Evolutionary conservation across 2,888 invertebrate species (phyloP), one percentile per base, ranked within the genome.

Genomic region (Pemphredon lugubris): DNA sequence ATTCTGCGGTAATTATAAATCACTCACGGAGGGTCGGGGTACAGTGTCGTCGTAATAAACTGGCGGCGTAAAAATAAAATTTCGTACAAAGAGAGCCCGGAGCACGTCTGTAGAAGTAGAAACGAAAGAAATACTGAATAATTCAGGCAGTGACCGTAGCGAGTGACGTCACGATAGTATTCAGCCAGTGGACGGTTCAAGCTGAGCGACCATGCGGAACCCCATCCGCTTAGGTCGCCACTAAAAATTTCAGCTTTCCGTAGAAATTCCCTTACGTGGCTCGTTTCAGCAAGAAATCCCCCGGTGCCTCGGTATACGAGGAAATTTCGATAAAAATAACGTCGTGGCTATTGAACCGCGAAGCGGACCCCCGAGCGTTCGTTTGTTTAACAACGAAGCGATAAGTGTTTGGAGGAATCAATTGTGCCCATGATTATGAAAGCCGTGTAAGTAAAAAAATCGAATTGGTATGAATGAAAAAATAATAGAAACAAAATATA

Each of bases 201-300:
- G 84, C 84, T 86, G 89, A 88, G 87, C 86, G 81, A 77, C 89
- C 89, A 89, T 87, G 89, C 87, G 86, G 81, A 84, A 86, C 86
- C 82, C 85, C 86, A 87, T 89, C 88, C 89, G 87, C 79, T 81
- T 59, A 54, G 69, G 57, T 42, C 69, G 71, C 40, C 59, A 30
- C 64, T 68, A 70, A 74, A 81, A 81, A 73, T 81, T 81, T 81
- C 81, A 81, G 67, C 74, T 79, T 81, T 76, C 64, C 68, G 76
- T 69, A 70, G 45, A 76, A 74, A 67, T 73, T 69, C 60, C 55
- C 66, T 58, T 57, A 18, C 26, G 40, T 32, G 40, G 50, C 53
- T 9, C 26, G 45, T 50, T 42, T 45, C 40, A 9, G 55, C 14
- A 57, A 53, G 64, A 72, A 60, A 64, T 42, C 40, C 13, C 53